phyloP scores from a whole-genome alignment of 2,113 vertebrate species.

The Heliornis fulica region DNA sequence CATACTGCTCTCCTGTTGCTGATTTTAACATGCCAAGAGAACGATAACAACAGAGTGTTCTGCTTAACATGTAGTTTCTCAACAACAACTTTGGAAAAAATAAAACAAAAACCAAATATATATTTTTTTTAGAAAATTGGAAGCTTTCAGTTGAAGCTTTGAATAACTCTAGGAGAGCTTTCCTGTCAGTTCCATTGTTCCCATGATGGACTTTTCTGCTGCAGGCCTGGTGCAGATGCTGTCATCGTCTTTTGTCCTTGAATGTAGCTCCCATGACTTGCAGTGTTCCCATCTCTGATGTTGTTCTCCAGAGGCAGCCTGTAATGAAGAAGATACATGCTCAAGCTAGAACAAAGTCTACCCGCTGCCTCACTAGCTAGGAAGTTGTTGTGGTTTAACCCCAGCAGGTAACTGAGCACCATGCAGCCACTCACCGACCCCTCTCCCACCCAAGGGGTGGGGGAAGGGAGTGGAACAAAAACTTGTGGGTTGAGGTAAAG shows the following conservation, averaged over 20 bases:
- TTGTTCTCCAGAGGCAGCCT: neutral
- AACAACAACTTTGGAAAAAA: neutral
- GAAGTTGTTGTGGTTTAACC: neutral
- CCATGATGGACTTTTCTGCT: neutral
- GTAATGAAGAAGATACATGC: neutral
- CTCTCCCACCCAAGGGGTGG: too few relatives aligned
- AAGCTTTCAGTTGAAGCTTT: neutral
- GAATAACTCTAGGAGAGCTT: neutral
- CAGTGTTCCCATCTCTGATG: neutral
- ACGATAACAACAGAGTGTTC: neutral
- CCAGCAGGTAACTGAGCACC: too few relatives aligned
- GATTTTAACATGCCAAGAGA: neutral
- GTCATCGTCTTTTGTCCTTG: neutral
- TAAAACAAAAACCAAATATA: neutral
- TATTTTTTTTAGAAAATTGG: neutral
- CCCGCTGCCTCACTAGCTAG: neutral
- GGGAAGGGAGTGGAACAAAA: too few relatives aligned
- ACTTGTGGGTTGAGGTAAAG: too few relatives aligned
- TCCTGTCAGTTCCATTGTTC: slow-evolving; percentile 19
- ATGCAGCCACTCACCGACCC: too few relatives aligned
- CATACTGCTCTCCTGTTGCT: neutral
- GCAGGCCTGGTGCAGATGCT: neutral
- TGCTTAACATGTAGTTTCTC: neutral
- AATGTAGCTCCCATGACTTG: neutral
- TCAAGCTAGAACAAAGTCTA: neutral